Base-by-base conservation (phyloP, 2,113 vertebrate genomes). In the Cynoglossus semilaevis region DNA sequence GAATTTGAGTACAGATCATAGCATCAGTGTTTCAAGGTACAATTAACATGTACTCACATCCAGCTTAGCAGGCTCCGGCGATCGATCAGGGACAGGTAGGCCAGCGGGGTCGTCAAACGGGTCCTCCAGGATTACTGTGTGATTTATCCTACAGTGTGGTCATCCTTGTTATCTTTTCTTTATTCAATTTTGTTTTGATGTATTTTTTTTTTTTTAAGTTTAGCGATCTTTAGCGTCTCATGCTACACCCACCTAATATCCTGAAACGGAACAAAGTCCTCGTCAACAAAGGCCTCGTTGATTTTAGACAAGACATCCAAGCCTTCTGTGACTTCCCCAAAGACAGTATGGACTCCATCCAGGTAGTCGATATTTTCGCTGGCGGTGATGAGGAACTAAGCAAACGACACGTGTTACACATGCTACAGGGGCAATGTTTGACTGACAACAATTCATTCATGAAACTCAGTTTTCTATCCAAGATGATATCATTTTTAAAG, bases 291-390 rank as follows among this genome's bases (percentile, higher is more conserved):
- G 12, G 92, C 70, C 85, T 99, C 94, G 4, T 97, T 98, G 72
- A 99, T 95, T 85, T 94, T 96, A 53, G 87, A 87, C 76, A 99
- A 72, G 53, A 98, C 84, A 41, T 99, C 95, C 90, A 96, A 88
- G 69, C 97, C 96, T 86, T 99, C 97, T 4, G 95, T 92, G 59
- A 99, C 94, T 77, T 99, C 96, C 44, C 97, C 96, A 83, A 99
- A 99, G 36, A 98, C 94, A 1, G 95, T 97, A 73, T 99, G 97
- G 5, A 97, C 93, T 15, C 93, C 93, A 70, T 99, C 92, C 61
- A 99, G 90, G 68, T 98, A 99, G 86, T 99, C 95, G 83, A 99
- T 67, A 79, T 94, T 94, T 70, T 97, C 97, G 10, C 92, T 92
- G 4, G 88, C 90, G 7, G 96, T 99, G 74, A 99, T 95, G 57